phyloP scores from a whole-genome alignment of 30 jellyfish, hydroid and myxozoan genomes.

The Aurelia aurita region DNA sequence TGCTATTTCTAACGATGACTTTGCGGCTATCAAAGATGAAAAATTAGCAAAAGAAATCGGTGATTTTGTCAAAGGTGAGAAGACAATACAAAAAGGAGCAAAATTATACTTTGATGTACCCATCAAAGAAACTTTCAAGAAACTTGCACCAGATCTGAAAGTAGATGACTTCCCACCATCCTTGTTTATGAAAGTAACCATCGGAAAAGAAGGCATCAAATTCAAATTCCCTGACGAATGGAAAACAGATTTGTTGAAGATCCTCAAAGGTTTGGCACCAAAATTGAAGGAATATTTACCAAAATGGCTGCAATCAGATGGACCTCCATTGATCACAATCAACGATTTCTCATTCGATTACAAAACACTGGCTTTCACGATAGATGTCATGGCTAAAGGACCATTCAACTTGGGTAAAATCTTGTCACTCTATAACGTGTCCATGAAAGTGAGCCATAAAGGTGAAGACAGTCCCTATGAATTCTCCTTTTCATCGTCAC shows the following conservation, averaged over 20 bases:
- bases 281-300: conserved; percentile 68
- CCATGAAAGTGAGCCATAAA: conserved; percentile 61
- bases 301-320: conserved; percentile 69
- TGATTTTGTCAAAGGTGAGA: conserved; percentile 44
- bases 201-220: conserved; percentile 48
- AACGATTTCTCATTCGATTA: conserved; percentile 64
- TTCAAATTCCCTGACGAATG: conserved; percentile 78
- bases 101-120: conserved; percentile 66
- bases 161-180: conserved; percentile 65
- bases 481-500: conserved; percentile 65
- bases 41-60: conserved; percentile 43
- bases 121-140: conserved; percentile 61
- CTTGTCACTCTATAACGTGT: conserved; percentile 52
- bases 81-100: conserved; percentile 60
- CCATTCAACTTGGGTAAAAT: conserved; percentile 66
- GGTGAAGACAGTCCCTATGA: conserved; percentile 66
- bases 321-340: conserved; percentile 60
- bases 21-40: conserved; percentile 52
- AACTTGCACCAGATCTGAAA: conserved; percentile 51
- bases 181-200: conserved; percentile 44
- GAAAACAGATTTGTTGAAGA: conserved; percentile 66
- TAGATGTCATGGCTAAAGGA: conserved; percentile 47
- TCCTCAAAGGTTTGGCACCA: conserved; percentile 76
- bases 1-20: conserved; percentile 59
- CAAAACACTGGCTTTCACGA: conserved; percentile 59